Base-by-base conservation (phyloP, 30 jellyfish, hydroid and myxozoan species). In the Hydra vulgaris region DNA sequence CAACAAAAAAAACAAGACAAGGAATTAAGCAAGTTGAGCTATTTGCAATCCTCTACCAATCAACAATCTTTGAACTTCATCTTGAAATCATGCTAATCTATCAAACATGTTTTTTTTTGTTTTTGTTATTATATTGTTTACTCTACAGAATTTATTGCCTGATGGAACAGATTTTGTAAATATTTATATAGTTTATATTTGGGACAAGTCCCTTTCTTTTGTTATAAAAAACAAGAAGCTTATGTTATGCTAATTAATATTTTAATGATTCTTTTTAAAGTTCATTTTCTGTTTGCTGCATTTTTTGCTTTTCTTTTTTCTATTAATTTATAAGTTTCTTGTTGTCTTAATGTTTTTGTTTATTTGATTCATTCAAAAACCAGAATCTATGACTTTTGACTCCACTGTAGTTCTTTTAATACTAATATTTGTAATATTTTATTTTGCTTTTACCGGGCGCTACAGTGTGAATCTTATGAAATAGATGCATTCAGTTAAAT, bases 1-100 rank as follows among this genome's bases (percentile, higher is more conserved):
- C 98, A 91, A 73, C 96, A 89, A 40, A 91, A 91, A 82, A 84
- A 87, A 53, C 96, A 88, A 15, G 96, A 89, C 19, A 96, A 91
- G 85, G 56, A 82, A 73, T 82, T 86, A 89, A 91, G 84, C 82
- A 82, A 81, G 25, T 79, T 85, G 73, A 76, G 23, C 16, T 26
- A 66, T 17, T 25, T 25, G 24, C 83, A 75, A 25, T 70, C 83
- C 23, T 20, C 83, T 25, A 20, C 23, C 23, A 74, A 75, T 17
- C 83, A 75, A 75, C 83, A 74, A 66, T 20, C 56, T 15, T 0
- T 74, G 74, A 74, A 25, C 76, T 20, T 18, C 66, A 66, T 74
- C 1, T 18, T 75, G 19, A 73, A 23, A 8, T 1, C 83, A 0
- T 66, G 53, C 26, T 70, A 75, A 75, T 26, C 21, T 25, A 25